Base-by-base conservation (phyloP, 2,113 vertebrate species). In the Zootoca vivipara region DNA sequence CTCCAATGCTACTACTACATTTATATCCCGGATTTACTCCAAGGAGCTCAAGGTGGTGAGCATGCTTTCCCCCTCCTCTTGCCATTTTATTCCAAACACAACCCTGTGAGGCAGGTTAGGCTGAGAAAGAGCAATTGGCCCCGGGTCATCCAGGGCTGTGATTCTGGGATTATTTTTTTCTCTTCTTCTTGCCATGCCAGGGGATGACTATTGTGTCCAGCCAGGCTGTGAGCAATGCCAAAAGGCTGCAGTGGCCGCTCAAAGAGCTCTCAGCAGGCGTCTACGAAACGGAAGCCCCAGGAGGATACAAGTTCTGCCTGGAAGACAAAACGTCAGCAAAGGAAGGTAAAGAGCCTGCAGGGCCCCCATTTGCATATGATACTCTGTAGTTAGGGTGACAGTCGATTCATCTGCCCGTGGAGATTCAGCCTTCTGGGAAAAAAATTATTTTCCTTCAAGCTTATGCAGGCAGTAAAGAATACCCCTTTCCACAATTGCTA, bases 261-360 rank as follows among this genome's bases (percentile, higher is more conserved):
- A 96, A 46, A 7, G 96, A 99, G 95, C 89, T 98, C 13, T 92
- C 93, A 46, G 91, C 97, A 2, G 97, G 93, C 58, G 24, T 98
- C 83, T 99, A 98, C 95, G 95, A 98, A 95, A 93, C 96, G 0
- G 97, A 98, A 93, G 98, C 98, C 62, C 98, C 99, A 0, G 99
- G 98, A 67, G 99, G 99, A 6, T 99, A 99, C 93, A 98, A 95
- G 26, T 99, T 99, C 95, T 98, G 97, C 91, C 92, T 99, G 83
- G 95, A 99, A 93, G 97, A 99, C 91, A 95, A 95, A 91, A 96
- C 96, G 24, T 96, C 95, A 82, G 96, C 96, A 65, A 89, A 93
- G 30, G 85, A 92, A 96, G 99, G 99, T 99, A 92, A 94, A 92
- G 81, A 35, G 1, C 2, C 4, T 3, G 0, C 7, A 22, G 16